Evolutionary conservation across 2,797 vertebrate species (phyloP), one percentile per base, ranked within the genome.

Genomic region (Chloroceryle inda): DNA sequence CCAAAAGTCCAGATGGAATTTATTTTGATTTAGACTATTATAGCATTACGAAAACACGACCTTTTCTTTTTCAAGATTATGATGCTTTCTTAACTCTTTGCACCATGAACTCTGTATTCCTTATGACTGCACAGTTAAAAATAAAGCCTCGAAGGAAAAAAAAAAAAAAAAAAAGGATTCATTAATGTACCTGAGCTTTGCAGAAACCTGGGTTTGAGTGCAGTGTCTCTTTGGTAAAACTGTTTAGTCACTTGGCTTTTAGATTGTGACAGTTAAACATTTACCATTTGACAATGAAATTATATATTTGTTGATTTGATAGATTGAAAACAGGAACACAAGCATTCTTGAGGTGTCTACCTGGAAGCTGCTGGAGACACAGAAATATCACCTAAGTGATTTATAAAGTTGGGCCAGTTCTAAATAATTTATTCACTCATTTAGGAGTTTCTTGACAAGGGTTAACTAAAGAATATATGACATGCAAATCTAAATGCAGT

Each of bases 1-100:
- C 90, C 93, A 94, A 69, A 95, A 94, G 56, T 87, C 91, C 97
- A 98, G 94, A 96, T 97, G 96, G 92, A 87, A 67, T 84, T 88
- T 85, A 86, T 97, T 97, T 96, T 13, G 27, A 26, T 89, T 95
- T 97, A 85, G 91, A 92, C 92, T 85, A 55, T 88, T 82, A 71
- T 59, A 88, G 9, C 35, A 33, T 49, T 91, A 81, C 55, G 80
- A 97, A 97, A 96, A 91, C 68, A 95, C 84, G 84, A 96, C 56
- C 67, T 88, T 94, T 92, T 78, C 52, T 45, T 49, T 85, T 49
- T 77, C n/a, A 44, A 96, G 78, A 83, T 73, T 42, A 47, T 63
- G 13, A 4, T 9, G 21, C 33, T 88, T 92, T 82, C 58, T 95
- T 96, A 96, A 92, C 89, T 81, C 75, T 94, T 91, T 67, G 8